Evolutionary conservation across 2,797 vertebrate genomes (phyloP).

Genomic region (Aselliscus stoliczkanus): DNA sequence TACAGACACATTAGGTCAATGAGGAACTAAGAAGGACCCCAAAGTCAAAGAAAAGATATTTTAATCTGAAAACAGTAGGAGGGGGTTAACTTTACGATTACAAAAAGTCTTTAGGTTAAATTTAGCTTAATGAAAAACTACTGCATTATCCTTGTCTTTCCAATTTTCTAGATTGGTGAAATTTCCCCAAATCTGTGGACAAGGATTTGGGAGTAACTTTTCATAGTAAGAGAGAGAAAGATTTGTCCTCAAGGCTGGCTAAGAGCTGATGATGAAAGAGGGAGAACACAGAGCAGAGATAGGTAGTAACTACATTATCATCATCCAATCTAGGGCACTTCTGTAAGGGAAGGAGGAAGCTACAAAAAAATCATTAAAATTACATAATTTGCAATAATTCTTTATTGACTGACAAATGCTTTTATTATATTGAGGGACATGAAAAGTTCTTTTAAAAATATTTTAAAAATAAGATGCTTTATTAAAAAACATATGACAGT

Average conservation of each 20-base stretch:
- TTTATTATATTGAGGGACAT: not conserved
- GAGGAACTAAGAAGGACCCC: not conserved
- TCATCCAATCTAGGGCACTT: not conserved
- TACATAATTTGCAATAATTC: not conserved
- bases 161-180: not conserved
- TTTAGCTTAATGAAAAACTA: not conserved
- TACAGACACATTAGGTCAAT: not conserved
- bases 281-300: not conserved
- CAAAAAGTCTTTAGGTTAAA: not conserved
- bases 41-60: not conserved
- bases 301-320: not conserved
- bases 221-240: not conserved
- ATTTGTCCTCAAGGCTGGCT: not conserved
- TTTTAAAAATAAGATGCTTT: not conserved
- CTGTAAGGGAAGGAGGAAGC: not conserved
- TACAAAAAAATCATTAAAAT: constrained; percentile 11
- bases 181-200: not conserved
- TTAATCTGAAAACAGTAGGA: not conserved
- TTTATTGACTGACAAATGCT: not conserved
- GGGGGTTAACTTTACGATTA: not conserved
- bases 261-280: not conserved
- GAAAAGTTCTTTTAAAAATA: not conserved
- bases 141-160: not conserved
- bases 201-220: not conserved
- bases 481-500: not conserved